Conservation (phyloP, 2,113 vertebrate species). For the Phrynosoma blainvillii region DNA sequence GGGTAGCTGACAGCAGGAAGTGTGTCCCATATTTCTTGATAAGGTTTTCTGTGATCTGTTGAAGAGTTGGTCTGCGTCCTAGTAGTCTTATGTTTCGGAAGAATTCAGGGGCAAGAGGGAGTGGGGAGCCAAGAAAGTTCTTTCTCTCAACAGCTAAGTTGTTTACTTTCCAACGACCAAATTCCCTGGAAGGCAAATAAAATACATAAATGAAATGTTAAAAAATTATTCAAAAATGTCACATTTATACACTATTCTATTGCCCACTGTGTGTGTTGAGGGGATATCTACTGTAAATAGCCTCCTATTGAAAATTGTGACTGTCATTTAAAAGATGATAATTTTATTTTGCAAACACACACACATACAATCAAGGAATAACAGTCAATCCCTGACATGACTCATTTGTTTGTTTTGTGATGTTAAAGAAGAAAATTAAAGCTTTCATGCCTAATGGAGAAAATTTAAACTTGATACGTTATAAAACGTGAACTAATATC, state of each 20-base stretch:
- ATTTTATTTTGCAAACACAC: not conserved
- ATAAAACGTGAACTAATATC: not conserved
- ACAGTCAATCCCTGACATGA: not conserved
- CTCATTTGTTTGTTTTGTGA: not conserved
- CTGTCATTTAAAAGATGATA: not conserved
- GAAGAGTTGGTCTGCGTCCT: constrained; percentile 89
- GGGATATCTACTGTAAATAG: not conserved
- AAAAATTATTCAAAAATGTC: constrained; percentile 63
- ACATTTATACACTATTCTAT: constrained; percentile 33
- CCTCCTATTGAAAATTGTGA: not conserved
- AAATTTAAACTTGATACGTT: not conserved
- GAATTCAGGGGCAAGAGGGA: constrained; percentile 94
- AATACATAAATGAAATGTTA: constrained; percentile 6
- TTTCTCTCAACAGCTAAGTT: constrained; percentile 94
- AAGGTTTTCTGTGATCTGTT: constrained; percentile 94
- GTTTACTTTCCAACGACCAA: constrained; percentile 98
- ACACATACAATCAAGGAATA: not conserved
- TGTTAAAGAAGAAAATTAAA: constrained; percentile 10
- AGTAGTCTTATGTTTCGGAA: constrained; percentile 94
- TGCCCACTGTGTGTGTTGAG: not conserved
- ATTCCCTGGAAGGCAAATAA: constrained; percentile 86
- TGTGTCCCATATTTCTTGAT: constrained; percentile 99
- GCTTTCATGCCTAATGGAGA: not conserved
- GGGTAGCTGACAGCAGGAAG: constrained; percentile 92
- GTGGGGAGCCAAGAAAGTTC: constrained; percentile 90